Evolutionary conservation across 53 echinoderm and acorn worm genomes (phyloP).

Genomic region (Luidia sarsii): DNA sequence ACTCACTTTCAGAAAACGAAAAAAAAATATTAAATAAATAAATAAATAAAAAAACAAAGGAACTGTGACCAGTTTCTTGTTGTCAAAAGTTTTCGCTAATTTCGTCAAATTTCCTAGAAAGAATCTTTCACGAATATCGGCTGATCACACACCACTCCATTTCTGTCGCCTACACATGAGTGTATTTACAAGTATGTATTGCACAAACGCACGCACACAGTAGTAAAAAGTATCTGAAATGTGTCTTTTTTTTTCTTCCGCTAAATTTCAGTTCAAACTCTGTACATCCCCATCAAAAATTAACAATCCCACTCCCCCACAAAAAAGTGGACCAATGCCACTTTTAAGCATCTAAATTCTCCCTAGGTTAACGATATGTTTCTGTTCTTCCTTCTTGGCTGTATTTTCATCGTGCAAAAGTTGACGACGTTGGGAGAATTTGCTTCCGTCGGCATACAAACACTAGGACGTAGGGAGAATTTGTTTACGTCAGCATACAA

Average conservation of each 20-base stretch:
- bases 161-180: conserved; percentile 8
- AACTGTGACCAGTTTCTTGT: no score
- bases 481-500: neutral
- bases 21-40: conserved; percentile 7
- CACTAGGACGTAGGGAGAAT: conserved; percentile 45
- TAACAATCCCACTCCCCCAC: conserved; percentile 35
- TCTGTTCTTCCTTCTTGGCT: neutral
- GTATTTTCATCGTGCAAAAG: neutral
- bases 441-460: neutral
- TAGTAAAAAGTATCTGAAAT: conserved; percentile 51
- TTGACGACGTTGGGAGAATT: neutral
- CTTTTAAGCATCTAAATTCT: no score
- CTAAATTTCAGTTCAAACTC: conserved; percentile 50
- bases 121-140: conserved; percentile 28
- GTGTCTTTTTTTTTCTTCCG: conserved; percentile 1
- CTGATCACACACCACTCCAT: conserved; percentile 31
- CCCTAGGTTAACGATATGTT: conserved; percentile 7
- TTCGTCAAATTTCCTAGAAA: conserved; percentile 41
- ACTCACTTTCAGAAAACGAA: conserved; percentile 28
- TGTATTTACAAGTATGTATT: conserved; percentile 65
- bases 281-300: conserved; percentile 42
- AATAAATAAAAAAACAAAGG: neutral
- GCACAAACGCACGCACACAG: conserved; percentile 73
- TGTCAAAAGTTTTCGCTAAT: neutral
- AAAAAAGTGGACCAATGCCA: no score